These are phyloP conservation scores for Anodontia alba DNA, from an alignment of 2,888 invertebrate genomes.

Conservation along the genomic window DNA sequence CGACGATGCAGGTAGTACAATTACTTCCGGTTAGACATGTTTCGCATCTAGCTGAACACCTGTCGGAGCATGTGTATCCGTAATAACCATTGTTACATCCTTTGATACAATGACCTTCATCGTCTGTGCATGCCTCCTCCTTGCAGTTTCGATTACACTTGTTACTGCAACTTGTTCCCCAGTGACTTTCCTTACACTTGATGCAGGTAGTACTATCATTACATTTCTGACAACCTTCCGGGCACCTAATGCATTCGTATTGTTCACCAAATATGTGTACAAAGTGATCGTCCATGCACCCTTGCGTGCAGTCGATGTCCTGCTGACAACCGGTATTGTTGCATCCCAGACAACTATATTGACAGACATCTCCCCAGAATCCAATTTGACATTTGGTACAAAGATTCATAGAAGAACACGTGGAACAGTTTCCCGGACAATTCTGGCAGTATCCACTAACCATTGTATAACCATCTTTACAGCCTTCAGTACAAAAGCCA, in stretches of 20 bases:
- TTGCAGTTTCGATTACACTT: background rate
- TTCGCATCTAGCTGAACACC: background rate
- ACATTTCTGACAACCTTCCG: background rate
- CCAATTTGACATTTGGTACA: background rate
- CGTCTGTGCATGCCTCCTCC: background rate
- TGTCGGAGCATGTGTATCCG: background rate
- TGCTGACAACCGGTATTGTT: background rate
- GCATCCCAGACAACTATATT: background rate
- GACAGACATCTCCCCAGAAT: background rate
- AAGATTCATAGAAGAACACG: background rate
- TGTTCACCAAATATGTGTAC: background rate
- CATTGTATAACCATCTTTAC: background rate
- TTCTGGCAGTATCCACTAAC: background rate
- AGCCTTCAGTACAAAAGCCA: slow-evolving; percentile 5
- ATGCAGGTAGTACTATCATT: background rate
- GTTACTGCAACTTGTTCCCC: background rate
- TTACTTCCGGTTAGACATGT: background rate
- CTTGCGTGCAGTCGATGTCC: background rate
- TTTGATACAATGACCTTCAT: background rate
- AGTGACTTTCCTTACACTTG: background rate
- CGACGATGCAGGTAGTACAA: background rate
- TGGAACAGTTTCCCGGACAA: background rate
- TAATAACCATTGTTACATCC: background rate
- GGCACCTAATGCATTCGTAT: background rate
- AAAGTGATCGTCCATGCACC: background rate